Evolutionary conservation across 30 jellyfish, hydroid and myxozoan genomes (phyloP), one percentile per base, ranked within the genome.

Genomic region (Aurelia coerulea): DNA sequence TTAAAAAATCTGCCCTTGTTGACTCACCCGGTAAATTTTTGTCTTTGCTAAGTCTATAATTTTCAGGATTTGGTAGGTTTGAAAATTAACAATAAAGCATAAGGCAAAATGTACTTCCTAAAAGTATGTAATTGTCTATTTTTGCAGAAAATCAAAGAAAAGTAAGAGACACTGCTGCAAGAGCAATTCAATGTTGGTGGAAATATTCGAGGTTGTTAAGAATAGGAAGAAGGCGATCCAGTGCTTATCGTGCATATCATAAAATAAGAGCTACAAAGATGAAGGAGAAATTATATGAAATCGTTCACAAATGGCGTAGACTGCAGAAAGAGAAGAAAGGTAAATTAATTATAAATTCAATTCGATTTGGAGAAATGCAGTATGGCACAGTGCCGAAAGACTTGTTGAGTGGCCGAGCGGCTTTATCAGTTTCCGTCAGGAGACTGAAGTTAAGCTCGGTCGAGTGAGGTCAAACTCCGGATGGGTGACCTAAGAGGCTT

Each of bases 151-250:
- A 81, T 39, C 18, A 75, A 15, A 74, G 97, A 35, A 67, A 39
- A 19, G 49, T 87, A 5, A 90, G 83, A 65, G 89, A 74, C 31
- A 70, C 87, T 3, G 97, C 97, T 7, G 89, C 92, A 16, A 84
- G 73, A 13, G 94, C 97, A 33, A 90, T 90, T 18, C 95, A 87
- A 62, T 39, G 50, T 33, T 90, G 97, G 97, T 90, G 89, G 87
- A 83, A 80, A 16, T 90, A 83, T 19, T 56, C 65, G 35, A 71
- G 15, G 32, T 63, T 71, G 62, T 84, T 56, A 3, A 42, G 64
- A 12, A 90, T 70, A 64, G 68, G 77, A 18, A 73, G 93, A 17
- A 84, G 60, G 53, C 80, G 88, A 10, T 78, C 87, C 33, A 83
- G 74, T 39, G 86, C 75, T 1, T 50, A 77, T 34, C 77, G 59